A percentile compares a stretch with the other conserved stretches of the same genome.
These are phyloP conservation scores for Eupithecia subumbrata DNA, from an alignment of 2,888 invertebrate genomes.

Conservation along the genomic window DNA sequence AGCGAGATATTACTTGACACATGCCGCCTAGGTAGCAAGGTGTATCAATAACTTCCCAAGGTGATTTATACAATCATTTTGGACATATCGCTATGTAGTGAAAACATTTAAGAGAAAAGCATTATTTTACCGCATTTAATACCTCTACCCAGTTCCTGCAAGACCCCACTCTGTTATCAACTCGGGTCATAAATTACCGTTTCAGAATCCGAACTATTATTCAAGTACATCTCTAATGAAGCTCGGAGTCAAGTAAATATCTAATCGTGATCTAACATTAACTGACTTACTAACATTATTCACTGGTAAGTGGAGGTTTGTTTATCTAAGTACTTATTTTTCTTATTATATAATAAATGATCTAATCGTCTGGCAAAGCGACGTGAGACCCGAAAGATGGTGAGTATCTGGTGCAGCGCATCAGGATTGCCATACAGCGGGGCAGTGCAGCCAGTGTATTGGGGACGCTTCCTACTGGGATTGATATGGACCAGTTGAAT, in stretches of 20 bases:
- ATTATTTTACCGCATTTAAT: neutral
- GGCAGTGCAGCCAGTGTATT: too few relatives aligned
- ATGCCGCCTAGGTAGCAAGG: neutral
- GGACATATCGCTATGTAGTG: neutral
- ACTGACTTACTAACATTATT: constrained; percentile 1
- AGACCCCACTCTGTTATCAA: constrained; percentile 1
- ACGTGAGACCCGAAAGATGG: too few relatives aligned
- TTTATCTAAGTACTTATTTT: neutral
- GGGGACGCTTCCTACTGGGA: too few relatives aligned
- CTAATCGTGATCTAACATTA: constrained; percentile 6
- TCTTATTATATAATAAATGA: too few relatives aligned
- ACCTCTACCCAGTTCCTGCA: neutral
- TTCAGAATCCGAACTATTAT: constrained; percentile 22
- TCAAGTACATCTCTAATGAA: constrained; percentile 28
- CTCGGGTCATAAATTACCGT: constrained; percentile 7
- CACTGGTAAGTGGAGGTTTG: neutral
- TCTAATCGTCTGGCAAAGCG: too few relatives aligned
- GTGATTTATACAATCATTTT: neutral
- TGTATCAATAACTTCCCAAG: neutral
- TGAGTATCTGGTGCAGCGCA: too few relatives aligned
- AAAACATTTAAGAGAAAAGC: neutral
- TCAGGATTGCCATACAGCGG: too few relatives aligned
- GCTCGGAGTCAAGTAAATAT: constrained; percentile 14
- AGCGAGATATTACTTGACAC: neutral
- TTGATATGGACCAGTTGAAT: too few relatives aligned